Percentiles rank a stretch among this genome's conserved stretches.
Conservation (phyloP, 2,888 invertebrate genomes). For the Ectemnius cavifrons region DNA sequence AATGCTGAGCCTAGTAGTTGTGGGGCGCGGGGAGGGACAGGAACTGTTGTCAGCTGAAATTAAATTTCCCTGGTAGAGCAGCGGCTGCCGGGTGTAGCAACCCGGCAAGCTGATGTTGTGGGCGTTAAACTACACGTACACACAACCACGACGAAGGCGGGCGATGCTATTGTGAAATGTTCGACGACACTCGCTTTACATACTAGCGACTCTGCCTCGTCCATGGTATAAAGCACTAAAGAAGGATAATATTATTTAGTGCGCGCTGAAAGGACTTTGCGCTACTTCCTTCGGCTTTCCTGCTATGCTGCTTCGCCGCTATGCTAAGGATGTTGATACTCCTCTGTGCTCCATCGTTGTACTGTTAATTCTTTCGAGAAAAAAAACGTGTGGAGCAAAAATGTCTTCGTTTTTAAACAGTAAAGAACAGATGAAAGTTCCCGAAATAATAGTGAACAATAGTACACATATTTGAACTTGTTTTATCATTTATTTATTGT, state of each 20-base stretch:
- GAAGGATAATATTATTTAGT: constrained; percentile 33
- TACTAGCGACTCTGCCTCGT: constrained; percentile 33
- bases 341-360: too few species aligned
- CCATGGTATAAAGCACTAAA: constrained; percentile 6
- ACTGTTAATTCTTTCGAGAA: too few species aligned
- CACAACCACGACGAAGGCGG: constrained; percentile 45
- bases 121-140: constrained; percentile 63
- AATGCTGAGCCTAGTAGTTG: constrained; percentile 59
- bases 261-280: background rate
- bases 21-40: constrained; percentile 54
- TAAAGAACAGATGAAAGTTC: too few species aligned
- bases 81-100: constrained; percentile 63
- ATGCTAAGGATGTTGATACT: too few species aligned
- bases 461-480: too few species aligned
- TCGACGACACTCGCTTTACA: constrained; percentile 39
- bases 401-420: too few species aligned
- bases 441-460: too few species aligned
- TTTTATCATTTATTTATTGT: too few species aligned
- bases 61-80: constrained; percentile 64
- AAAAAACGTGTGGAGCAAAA: too few species aligned
- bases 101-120: constrained; percentile 52
- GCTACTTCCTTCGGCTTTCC: too few species aligned
- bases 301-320: too few species aligned
- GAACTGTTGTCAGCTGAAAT: constrained; percentile 68
- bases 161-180: constrained; percentile 38